These are phyloP conservation scores for Muscidifurax raptorellus DNA, from an alignment of 1,140 invertebrate genomes.

Conservation along the genomic window DNA sequence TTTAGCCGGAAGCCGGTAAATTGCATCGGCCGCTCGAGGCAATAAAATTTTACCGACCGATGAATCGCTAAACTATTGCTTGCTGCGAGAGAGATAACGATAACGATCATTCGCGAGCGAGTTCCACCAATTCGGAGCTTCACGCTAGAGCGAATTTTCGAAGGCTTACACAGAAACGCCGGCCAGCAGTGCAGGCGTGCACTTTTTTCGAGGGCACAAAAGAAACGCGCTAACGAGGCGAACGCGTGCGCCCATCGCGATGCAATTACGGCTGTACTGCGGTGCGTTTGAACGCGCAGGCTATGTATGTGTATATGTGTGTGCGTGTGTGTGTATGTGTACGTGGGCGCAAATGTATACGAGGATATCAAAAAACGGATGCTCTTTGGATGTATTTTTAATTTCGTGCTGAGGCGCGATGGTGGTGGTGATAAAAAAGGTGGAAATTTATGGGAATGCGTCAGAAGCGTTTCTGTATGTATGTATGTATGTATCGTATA, in stretches of 20 bases:
- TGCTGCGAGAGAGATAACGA: not conserved
- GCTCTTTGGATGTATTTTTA: not conserved
- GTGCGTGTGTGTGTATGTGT: no score
- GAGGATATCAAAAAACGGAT: not conserved
- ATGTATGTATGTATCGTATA: no score
- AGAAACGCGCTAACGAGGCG: conserved; percentile 22
- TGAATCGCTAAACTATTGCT: conserved; percentile 38
- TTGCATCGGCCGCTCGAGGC: not conserved
- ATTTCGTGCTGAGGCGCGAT: not conserved
- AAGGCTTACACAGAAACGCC: not conserved
- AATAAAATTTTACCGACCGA: conserved; percentile 38
- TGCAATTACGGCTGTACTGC: not conserved
- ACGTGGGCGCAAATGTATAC: not conserved
- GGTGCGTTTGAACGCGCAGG: not conserved
- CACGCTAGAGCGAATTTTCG: not conserved
- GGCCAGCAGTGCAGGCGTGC: no score
- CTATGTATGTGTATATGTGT: not conserved
- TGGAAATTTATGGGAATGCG: not conserved
- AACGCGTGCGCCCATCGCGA: not conserved
- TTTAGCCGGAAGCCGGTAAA: not conserved
- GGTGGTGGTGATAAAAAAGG: not conserved
- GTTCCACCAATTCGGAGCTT: not conserved
- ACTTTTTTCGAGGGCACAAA: not conserved
- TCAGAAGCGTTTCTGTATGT: no score
- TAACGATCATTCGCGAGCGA: conserved; percentile 13